A percentile compares a stretch with the other conserved stretches of the same genome.
These are phyloP conservation scores for Physella acuta DNA, from an alignment of 1,140 invertebrate genomes.

Conservation along the genomic window DNA sequence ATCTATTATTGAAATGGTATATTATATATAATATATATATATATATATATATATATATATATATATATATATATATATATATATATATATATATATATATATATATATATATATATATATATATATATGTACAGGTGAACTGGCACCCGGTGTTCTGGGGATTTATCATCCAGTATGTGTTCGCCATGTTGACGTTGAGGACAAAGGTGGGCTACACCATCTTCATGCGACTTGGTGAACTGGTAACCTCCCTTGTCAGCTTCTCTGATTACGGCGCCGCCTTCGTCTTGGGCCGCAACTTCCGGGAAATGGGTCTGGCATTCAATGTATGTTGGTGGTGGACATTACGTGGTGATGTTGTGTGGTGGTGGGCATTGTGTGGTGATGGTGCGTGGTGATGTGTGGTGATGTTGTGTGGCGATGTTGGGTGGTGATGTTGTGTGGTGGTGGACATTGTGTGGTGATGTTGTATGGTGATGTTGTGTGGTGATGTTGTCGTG, in stretches of 20 bases:
- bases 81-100: not conserved
- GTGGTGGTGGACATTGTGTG: too few species aligned
- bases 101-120: not conserved
- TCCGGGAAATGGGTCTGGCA: slow-evolving; percentile 1
- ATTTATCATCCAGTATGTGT: slow-evolving; percentile 78
- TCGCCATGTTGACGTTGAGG: slow-evolving; percentile 83
- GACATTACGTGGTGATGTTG: too few species aligned
- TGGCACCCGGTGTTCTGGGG: slow-evolving; percentile 66
- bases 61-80: not conserved
- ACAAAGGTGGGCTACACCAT: slow-evolving; percentile 77
- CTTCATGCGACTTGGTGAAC: slow-evolving; percentile 77
- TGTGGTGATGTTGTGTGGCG: too few species aligned
- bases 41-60: not conserved
- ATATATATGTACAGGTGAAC: slow-evolving; percentile 40
- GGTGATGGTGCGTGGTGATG: too few species aligned
- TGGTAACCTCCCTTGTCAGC: slow-evolving; percentile 74
- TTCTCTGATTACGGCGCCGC: slow-evolving; percentile 76
- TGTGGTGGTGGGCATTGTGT: too few species aligned
- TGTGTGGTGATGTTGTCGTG: too few species aligned
- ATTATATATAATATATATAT: too few species aligned
- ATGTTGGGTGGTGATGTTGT: too few species aligned
- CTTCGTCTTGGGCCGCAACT: slow-evolving; percentile 78
- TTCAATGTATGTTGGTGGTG: too few species aligned
- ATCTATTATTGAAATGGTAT: too few species aligned
- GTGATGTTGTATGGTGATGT: too few species aligned